phyloP scores from a whole-genome alignment of 2,888 invertebrate genomes.

The Elysia crispata region DNA sequence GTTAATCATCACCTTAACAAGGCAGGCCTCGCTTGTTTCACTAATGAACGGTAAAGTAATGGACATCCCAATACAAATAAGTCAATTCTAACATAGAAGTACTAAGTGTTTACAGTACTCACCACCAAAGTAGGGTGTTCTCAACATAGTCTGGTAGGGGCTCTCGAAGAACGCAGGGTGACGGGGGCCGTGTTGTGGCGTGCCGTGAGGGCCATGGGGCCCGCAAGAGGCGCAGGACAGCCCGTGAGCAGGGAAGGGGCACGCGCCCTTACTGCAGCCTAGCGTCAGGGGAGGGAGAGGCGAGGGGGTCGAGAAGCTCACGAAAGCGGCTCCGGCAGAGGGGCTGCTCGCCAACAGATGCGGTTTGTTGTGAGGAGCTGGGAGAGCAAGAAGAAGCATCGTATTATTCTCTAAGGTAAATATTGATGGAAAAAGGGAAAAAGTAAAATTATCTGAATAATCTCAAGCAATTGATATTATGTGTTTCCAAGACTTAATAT shows the following conservation, averaged over 20 bases:
- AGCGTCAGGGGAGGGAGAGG: slow-evolving; percentile 49
- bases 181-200: slow-evolving; percentile 51
- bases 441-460: slow-evolving; percentile 23
- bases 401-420: no score
- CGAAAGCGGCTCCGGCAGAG: slow-evolving; percentile 45
- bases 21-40: no score
- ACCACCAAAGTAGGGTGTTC: slow-evolving; percentile 71
- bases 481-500: no score
- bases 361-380: slow-evolving; percentile 36
- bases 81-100: no score
- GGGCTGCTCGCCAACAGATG: slow-evolving; percentile 42
- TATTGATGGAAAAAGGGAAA: neutral
- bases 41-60: no score
- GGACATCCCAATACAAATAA: no score
- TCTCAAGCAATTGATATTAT: no score
- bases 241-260: slow-evolving; percentile 55
- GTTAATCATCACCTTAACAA: no score
- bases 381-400: slow-evolving; percentile 17
- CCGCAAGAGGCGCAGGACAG: slow-evolving; percentile 63
- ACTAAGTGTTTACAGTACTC: no score
- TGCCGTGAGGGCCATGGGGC: no score
- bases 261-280: slow-evolving; percentile 54
- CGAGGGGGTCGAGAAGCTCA: slow-evolving; percentile 48
- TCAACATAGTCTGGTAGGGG: slow-evolving; percentile 66
- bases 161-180: slow-evolving; percentile 65